Percentiles rank a stretch among this genome's conserved stretches.
phyloP scores from a whole-genome alignment of 1,140 invertebrate species.

The Drosophila bocqueti region DNA sequence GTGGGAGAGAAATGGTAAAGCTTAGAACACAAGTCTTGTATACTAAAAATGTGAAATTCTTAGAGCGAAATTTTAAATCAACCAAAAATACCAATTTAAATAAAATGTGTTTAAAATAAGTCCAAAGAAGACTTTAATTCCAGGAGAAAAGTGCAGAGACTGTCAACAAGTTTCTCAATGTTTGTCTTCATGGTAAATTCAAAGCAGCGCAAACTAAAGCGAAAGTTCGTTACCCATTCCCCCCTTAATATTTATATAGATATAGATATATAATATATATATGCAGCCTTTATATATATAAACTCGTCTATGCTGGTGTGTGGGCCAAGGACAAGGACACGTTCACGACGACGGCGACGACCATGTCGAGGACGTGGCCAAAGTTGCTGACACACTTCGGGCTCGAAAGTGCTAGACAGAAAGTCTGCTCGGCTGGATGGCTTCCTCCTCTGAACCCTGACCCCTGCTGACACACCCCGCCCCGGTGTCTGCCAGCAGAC shows the following conservation, averaged over 20 bases:
- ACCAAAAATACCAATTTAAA: slow-evolving; percentile 68
- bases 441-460: slow-evolving; percentile 27
- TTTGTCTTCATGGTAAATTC: slow-evolving; percentile 42
- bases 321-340: slow-evolving; percentile 79
- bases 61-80: slow-evolving; percentile 57
- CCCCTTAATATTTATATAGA: slow-evolving; percentile 16
- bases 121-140: neutral
- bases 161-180: slow-evolving; percentile 53
- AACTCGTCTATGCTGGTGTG: slow-evolving; percentile 51
- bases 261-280: slow-evolving; percentile 31
- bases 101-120: slow-evolving; percentile 42
- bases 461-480: neutral
- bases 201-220: slow-evolving; percentile 70
- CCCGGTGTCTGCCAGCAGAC: slow-evolving; percentile 67
- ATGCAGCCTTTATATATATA: slow-evolving; percentile 46
- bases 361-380: slow-evolving; percentile 67
- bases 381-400: slow-evolving; percentile 81
- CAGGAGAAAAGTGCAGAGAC: neutral
- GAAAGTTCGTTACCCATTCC: slow-evolving; percentile 55
- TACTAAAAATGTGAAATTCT: slow-evolving; percentile 27
- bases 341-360: slow-evolving; percentile 52
- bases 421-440: slow-evolving; percentile 64
- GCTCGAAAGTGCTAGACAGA: slow-evolving; percentile 75
- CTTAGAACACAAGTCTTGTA: slow-evolving; percentile 19
- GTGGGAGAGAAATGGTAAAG: neutral